Conservation (phyloP, 2,888 invertebrate species). For the Muschampia plurimacula region DNA sequence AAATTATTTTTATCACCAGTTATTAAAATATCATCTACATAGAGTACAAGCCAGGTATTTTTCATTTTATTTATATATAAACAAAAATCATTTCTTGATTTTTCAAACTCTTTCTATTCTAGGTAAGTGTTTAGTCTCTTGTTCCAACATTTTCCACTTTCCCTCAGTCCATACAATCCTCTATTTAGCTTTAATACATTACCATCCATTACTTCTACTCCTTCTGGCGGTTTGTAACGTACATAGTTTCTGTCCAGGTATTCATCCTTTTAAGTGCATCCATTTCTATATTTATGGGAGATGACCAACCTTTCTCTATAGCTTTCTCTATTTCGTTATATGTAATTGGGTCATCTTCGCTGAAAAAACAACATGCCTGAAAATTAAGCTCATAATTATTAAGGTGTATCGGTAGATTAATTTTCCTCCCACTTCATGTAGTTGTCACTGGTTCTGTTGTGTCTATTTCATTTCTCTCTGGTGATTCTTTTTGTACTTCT, state of each 20-base stretch:
- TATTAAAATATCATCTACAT: neutral
- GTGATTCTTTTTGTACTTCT: neutral
- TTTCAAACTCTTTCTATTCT: neutral
- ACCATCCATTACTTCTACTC: neutral
- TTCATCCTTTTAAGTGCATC: neutral
- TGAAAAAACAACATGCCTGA: neutral
- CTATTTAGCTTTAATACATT: neutral
- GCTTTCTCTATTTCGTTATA: neutral
- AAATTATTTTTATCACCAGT: neutral
- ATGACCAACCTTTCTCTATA: neutral
- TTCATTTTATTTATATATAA: neutral
- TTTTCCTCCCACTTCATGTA: neutral
- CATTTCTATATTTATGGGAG: neutral
- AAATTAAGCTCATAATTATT: neutral
- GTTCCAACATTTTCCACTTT: neutral
- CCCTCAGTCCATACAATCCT: neutral
- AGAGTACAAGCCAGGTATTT: neutral
- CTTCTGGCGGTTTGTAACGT: neutral
- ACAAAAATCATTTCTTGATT: neutral
- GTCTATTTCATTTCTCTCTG: neutral
- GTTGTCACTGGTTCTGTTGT: neutral
- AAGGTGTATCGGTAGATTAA: neutral
- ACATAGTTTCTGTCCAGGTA: neutral
- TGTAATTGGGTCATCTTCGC: neutral
- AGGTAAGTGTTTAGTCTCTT: neutral